phyloP scores from a whole-genome alignment of 2,113 vertebrate genomes.

The Prinia subflava region DNA sequence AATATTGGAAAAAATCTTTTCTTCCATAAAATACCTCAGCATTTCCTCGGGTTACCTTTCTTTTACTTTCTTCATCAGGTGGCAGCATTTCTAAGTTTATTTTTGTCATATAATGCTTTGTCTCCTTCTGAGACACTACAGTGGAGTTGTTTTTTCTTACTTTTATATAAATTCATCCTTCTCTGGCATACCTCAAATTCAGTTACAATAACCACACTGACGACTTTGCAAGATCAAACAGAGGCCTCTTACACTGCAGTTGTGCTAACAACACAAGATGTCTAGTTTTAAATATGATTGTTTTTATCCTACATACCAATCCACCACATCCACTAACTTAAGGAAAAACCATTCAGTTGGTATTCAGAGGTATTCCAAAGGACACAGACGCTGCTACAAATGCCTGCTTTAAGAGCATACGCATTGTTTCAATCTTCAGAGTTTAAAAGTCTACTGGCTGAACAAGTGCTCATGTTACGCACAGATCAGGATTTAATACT shows the following conservation, averaged over 20 bases:
- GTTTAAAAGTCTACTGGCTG: neutral
- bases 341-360: neutral
- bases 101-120: neutral
- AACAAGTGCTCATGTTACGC: neutral
- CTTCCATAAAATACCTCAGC: neutral
- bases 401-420: neutral
- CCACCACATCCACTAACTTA: neutral
- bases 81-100: neutral
- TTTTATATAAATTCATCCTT: neutral
- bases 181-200: neutral
- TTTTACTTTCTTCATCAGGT: neutral
- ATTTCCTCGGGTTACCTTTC: neutral
- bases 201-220: neutral
- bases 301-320: neutral
- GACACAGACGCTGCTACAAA: neutral
- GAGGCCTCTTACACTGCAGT: neutral
- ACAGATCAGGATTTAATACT: neutral
- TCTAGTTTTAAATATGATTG: neutral
- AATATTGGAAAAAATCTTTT: neutral
- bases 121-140: neutral
- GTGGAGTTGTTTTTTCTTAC: neutral
- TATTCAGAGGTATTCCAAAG: neutral
- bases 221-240: neutral
- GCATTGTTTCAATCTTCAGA: neutral
- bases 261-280: neutral